phyloP scores from a whole-genome alignment of 2,888 invertebrate species.

The Arrhopalites spinosus region DNA sequence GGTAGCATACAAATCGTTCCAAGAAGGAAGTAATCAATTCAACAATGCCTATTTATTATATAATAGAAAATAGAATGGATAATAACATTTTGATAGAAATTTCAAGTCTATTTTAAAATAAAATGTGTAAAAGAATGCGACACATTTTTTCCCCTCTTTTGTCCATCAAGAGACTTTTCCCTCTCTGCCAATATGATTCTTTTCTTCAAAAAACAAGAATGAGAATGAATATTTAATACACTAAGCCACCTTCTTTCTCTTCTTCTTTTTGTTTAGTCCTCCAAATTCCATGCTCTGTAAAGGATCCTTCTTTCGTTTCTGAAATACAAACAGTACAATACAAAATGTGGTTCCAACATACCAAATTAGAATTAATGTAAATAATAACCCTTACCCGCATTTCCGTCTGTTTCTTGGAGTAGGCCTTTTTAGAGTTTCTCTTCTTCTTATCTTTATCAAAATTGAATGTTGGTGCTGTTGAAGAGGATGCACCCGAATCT shows the following conservation, averaged over 20 bases:
- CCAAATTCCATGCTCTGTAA: constrained; percentile 70
- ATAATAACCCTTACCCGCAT: constrained; percentile 17
- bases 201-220: neutral
- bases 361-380: neutral
- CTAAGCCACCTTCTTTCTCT: constrained; percentile 17
- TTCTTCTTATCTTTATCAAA: neutral
- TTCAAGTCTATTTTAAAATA: neutral
- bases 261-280: constrained; percentile 62
- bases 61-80: too few species aligned
- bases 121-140: too few species aligned
- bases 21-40: neutral
- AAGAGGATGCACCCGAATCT: constrained; percentile 37
- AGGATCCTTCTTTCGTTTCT: constrained; percentile 72
- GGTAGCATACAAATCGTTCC: neutral
- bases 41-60: too few species aligned
- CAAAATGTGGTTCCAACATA: neutral
- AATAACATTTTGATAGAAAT: too few species aligned
- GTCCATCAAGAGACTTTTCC: too few species aligned
- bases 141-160: too few species aligned
- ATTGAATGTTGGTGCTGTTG: neutral
- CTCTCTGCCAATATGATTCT: too few species aligned
- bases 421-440: constrained; percentile 27
- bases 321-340: constrained; percentile 55
- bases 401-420: constrained; percentile 33
- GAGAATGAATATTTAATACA: neutral